These are phyloP conservation scores for Seriola quinqueradiata DNA, from an alignment of 2,113 vertebrate genomes.

Conservation along the genomic window DNA sequence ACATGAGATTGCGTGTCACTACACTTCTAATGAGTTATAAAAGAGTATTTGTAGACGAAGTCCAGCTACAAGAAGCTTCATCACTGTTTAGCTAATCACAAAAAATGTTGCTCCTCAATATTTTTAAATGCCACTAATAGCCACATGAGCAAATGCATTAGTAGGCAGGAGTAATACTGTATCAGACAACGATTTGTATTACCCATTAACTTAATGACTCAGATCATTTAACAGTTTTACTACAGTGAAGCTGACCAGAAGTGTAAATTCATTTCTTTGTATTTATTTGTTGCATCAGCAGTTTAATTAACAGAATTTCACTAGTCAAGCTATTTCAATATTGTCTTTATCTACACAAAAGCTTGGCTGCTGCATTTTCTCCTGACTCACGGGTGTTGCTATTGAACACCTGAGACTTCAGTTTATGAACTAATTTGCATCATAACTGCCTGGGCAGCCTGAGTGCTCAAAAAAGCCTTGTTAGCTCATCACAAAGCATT, in stretches of 20 bases:
- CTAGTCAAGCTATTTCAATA: not conserved
- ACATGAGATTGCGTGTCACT: not conserved
- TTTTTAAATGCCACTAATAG: not conserved
- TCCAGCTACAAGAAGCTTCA: not conserved
- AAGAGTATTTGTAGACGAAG: not conserved
- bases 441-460: not conserved
- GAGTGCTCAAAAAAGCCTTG: not conserved
- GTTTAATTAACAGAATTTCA: constrained; percentile 30
- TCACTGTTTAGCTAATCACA: not conserved
- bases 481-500: too few relatives aligned
- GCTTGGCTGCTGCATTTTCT: not conserved
- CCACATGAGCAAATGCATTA: not conserved
- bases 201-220: not conserved
- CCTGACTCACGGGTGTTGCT: constrained; percentile 25
- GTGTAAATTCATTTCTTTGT: not conserved
- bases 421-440: not conserved
- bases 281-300: constrained; percentile 35
- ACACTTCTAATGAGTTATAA: too few relatives aligned
- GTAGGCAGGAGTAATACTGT: not conserved
- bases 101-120: not conserved
- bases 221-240: not conserved
- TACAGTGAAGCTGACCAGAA: not conserved
- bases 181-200: not conserved
- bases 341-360: not conserved
- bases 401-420: not conserved